Base-by-base conservation (phyloP, 2,113 vertebrate species). In the Grallaria varia region DNA sequence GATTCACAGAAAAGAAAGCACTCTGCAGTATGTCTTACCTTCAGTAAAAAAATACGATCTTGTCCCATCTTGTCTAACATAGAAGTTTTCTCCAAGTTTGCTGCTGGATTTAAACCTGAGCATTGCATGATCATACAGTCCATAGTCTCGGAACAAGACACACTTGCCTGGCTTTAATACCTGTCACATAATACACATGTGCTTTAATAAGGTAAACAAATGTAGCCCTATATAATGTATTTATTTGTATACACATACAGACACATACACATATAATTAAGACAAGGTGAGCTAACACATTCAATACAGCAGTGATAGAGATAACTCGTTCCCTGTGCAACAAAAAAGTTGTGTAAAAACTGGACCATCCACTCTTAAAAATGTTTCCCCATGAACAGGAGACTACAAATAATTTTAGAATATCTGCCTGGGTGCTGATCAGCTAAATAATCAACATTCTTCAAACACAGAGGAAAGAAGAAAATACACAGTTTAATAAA, bases 51-150 rank as follows among this genome's bases (percentile, higher is more conserved):
- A 99, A 97, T 98, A 99, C 0, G 99, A 99, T 45, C 99, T 98
- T 82, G 99, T 99, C 79, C 99, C 99, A 87, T 99, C 99, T 95
- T 99, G 99, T 44, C 99, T 98, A 21, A 99, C 99, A 23, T 99
- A 99, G 44, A 99, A 99, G 92, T 99, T 99, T 83, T 99, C 98
- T 88, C 98, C 99, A 88, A 99, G 98, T 91, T 99, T 99, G 97
- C 97, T 99, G 77, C 98, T 96, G 0, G 98, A 95, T 97, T 99
- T 99, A 98, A 99, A 99, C 45, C 99, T 97, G 37, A 99, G 98
- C 99, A 99, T 99, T 74, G 99, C 98, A 49, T 99, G 99, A 82
- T 99, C 99, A 49, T 99, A 87, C 2, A 99, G 97, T 21, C 99
- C 99, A 31, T 99, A 99, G 97, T 99, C 99, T 60, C 99, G 98